Evolutionary conservation across 2,888 invertebrate species (phyloP), one percentile per base, ranked within the genome.

Genomic region (Lymantria dispar): DNA sequence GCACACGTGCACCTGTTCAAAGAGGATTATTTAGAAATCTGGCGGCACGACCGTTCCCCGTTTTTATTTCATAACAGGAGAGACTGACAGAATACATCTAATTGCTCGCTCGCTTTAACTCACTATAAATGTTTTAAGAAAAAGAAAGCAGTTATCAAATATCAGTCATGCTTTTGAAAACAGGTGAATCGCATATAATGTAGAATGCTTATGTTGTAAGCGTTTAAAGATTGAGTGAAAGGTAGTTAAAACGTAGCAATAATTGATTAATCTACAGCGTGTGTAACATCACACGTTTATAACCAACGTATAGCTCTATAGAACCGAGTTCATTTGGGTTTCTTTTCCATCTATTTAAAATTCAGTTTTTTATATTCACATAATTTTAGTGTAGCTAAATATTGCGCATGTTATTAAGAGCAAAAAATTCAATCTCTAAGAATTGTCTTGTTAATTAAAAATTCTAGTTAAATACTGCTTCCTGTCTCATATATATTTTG

Each of bases 1-100:
- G 73, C 80, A 79, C 76, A 80, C 76, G 74, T 78, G 85, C 89
- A 89, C 87, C 89, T 89, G 86, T 83, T 78, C 80, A 87, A 87
- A 86, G 84, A 81, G 72, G 68, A 72, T 75, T 79, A 79, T 81
- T 80, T 78, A 72, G 68, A 75, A 58, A 72, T 76, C 68, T 62
- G 49, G 55, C 66, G 46, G 55, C 70, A 68, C 63, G 60, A 61
- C 52, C 63, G 62, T 56, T 56, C 60, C 54, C 60, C 53, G 49
- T 58, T 57, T n/a, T n/a, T 67, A 61, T 60, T 58, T 64, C 67
- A 62, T 58, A 72, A 62, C 58, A 66, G 55, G 52, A 51, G n/a
- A 54, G 33, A 43, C 36, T 60, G 49, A 53, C 52, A 53, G 39
- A 42, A 11, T 39, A 43, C 44, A 10, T 43, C 37, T 30, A 31